phyloP scores from a whole-genome alignment of 2,888 invertebrate genomes.

The Koerneria pararmatus region DNA sequence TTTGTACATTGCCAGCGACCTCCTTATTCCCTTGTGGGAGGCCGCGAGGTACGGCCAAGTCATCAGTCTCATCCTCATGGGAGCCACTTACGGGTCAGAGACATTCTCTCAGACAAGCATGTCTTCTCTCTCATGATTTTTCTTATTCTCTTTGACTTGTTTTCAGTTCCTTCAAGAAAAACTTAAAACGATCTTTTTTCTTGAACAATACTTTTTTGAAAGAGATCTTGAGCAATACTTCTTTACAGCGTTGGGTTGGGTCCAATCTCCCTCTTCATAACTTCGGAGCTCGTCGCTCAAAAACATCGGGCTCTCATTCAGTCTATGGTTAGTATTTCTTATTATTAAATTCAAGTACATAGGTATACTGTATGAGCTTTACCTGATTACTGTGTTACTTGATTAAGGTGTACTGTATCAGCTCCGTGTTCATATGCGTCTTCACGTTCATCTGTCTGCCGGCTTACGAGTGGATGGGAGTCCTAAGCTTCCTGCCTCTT shows the following conservation, averaged over 20 bases:
- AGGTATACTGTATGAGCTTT: no score
- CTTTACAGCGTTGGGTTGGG: conserved; percentile 37
- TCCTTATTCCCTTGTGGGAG: conserved; percentile 22
- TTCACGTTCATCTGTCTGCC: conserved; percentile 20
- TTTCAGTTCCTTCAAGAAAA: background rate
- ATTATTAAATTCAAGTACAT: no score
- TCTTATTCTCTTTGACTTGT: background rate
- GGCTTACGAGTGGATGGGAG: conserved; percentile 25
- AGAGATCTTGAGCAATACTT: background rate
- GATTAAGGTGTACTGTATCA: conserved; percentile 23
- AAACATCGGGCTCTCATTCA: conserved; percentile 44
- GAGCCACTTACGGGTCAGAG: conserved; percentile 42
- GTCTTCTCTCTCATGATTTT: background rate
- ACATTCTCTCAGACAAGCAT: background rate
- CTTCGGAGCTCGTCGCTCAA: conserved; percentile 40
- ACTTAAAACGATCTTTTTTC: conserved; percentile 2
- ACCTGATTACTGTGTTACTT: no score
- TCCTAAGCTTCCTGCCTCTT: conserved; percentile 43
- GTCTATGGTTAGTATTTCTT: conserved; percentile 36
- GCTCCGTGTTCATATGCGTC: conserved; percentile 10
- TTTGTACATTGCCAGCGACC: conserved; percentile 25
- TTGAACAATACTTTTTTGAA: background rate
- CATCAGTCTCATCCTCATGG: conserved; percentile 36
- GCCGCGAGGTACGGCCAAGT: conserved; percentile 39
- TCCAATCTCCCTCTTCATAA: conserved; percentile 47